Percentiles rank a stretch among this genome's conserved stretches.
These are phyloP conservation scores for Pollimyrus isidori DNA, from an alignment of 2,113 vertebrate genomes.

Conservation along the genomic window DNA sequence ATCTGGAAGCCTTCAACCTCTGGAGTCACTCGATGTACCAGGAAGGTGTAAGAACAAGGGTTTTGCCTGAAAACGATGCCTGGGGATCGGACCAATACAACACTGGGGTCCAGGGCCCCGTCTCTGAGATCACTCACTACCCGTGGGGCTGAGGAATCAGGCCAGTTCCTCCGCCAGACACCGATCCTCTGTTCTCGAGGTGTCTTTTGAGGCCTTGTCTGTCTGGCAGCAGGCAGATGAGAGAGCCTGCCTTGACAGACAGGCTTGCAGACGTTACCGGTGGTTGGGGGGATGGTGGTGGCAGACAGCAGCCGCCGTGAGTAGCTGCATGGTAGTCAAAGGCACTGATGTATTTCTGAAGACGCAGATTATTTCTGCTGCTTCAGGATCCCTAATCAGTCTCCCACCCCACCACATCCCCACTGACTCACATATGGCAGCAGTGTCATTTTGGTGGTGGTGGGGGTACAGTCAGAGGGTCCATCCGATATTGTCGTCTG, in stretches of 20 bases:
- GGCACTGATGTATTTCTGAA: not conserved
- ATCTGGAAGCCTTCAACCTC: not conserved
- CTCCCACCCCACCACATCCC: not conserved
- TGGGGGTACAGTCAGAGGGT: not conserved
- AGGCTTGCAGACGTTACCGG: not conserved
- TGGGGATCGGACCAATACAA: not conserved
- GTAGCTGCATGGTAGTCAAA: not conserved
- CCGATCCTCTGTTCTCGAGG: not conserved
- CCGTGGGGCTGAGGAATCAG: not conserved
- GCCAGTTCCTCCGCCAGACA: not conserved
- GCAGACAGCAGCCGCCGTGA: not conserved
- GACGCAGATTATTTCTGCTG: not conserved
- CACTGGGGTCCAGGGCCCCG: not conserved
- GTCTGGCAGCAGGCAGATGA: not conserved
- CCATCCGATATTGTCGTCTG: not conserved
- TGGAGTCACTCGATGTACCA: not conserved
- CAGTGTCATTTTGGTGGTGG: not conserved
- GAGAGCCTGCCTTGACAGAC: not conserved
- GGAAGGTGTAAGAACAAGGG: not conserved
- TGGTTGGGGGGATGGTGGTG: not conserved
- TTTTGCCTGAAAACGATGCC: not conserved
- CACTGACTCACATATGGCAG: not conserved
- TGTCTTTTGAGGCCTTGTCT: not conserved
- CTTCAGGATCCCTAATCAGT: not conserved
- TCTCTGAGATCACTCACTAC: not conserved